Evolutionary conservation across 1,140 invertebrate genomes (phyloP).

Genomic region (Drosophila pruinosa): DNA sequence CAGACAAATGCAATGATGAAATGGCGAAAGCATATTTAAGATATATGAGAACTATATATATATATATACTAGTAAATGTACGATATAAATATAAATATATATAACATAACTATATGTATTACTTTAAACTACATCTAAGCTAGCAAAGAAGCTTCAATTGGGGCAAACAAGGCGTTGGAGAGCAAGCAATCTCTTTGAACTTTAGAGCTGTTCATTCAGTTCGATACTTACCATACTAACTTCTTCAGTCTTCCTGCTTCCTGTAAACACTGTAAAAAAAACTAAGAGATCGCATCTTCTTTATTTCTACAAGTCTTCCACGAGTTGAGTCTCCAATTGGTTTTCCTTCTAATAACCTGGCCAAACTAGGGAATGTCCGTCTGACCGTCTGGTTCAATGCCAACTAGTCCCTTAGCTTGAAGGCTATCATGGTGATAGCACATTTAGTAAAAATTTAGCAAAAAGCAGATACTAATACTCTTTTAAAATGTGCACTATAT

Average conservation of each 20-base stretch:
- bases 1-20: neutral
- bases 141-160: conserved; percentile 20
- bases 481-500: no score
- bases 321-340: neutral
- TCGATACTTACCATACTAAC: neutral
- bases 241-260: conserved; percentile 24
- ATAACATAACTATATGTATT: conserved; percentile 47
- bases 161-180: conserved; percentile 11
- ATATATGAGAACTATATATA: conserved; percentile 48
- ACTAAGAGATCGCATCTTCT: neutral
- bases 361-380: no score
- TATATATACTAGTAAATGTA: conserved; percentile 31
- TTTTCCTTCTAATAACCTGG: neutral
- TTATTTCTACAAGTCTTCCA: neutral
- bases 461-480: no score
- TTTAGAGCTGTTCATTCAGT: neutral
- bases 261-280: conserved; percentile 35
- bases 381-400: no score
- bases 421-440: no score
- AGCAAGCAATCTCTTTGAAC: neutral
- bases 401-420: no score
- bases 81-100: conserved; percentile 35
- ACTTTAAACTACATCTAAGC: conserved; percentile 54
- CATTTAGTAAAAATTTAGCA: no score
- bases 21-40: conserved; percentile 15